Evolutionary conservation across 2,888 invertebrate species (phyloP).

Genomic region (Orthosia gracilis): DNA sequence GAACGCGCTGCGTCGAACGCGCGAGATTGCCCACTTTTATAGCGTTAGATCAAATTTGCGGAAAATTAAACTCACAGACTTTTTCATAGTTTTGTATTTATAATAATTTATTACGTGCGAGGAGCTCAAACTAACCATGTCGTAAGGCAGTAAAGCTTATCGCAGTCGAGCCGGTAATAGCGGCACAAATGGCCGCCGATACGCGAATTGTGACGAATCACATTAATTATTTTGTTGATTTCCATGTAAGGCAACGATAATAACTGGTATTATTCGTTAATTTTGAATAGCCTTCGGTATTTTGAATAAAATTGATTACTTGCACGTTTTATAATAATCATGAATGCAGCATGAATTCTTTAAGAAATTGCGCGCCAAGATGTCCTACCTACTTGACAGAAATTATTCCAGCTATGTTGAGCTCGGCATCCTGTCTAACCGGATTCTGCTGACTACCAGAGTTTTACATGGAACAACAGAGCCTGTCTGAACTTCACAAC

Average conservation of each 20-base stretch:
- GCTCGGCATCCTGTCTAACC: no score
- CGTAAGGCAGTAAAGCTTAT: slow-evolving; percentile 87
- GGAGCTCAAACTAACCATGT: slow-evolving; percentile 89
- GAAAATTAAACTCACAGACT: slow-evolving; percentile 87
- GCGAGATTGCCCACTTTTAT: slow-evolving; percentile 77
- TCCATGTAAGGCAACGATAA: slow-evolving; percentile 70
- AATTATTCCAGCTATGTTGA: background rate
- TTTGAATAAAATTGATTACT: slow-evolving; percentile 58
- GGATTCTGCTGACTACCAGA: no score
- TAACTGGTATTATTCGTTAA: slow-evolving; percentile 69
- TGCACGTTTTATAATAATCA: slow-evolving; percentile 53
- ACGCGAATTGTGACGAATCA: slow-evolving; percentile 84
- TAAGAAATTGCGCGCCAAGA: slow-evolving; percentile 12
- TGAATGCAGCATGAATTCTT: slow-evolving; percentile 43
- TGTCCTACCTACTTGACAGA: background rate
- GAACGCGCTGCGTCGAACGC: slow-evolving; percentile 61
- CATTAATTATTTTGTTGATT: slow-evolving; percentile 85
- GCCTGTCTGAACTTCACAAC: no score
- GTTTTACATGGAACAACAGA: no score
- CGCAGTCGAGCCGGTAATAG: slow-evolving; percentile 85
- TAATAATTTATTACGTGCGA: slow-evolving; percentile 89
- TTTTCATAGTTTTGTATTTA: slow-evolving; percentile 84
- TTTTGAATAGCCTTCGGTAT: slow-evolving; percentile 58
- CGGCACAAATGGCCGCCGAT: slow-evolving; percentile 83
- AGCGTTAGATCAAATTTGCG: slow-evolving; percentile 88